These are phyloP conservation scores for Polypedilum vanderplanki DNA, from an alignment of 1,140 invertebrate genomes.

Conservation along the genomic window DNA sequence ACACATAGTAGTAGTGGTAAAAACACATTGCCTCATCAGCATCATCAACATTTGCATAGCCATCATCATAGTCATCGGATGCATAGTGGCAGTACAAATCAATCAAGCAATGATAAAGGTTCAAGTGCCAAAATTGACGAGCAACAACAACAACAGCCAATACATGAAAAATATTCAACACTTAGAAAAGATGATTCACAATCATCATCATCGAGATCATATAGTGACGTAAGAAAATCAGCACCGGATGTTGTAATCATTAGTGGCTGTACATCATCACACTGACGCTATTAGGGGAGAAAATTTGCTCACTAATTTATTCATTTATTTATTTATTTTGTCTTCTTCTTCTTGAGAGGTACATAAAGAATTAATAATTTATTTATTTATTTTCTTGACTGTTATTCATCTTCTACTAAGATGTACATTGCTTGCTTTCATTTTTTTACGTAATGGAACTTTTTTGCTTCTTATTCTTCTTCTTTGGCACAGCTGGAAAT, in stretches of 20 bases:
- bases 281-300: neutral
- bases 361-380: too few relatives aligned
- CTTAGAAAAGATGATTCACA: slow-evolving; percentile 34
- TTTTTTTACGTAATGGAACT: too few relatives aligned
- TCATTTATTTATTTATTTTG: too few relatives aligned
- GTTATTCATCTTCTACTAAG: too few relatives aligned
- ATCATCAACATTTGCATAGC: neutral
- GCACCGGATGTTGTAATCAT: slow-evolving; percentile 81
- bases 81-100: slow-evolving; percentile 21
- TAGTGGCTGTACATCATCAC: neutral
- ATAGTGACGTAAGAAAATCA: slow-evolving; percentile 56
- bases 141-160: neutral
- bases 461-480: too few relatives aligned
- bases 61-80: slow-evolving; percentile 31
- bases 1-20: neutral
- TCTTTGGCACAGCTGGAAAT: too few relatives aligned
- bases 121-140: slow-evolving; percentile 6
- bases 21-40: slow-evolving; percentile 26
- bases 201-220: slow-evolving; percentile 40
- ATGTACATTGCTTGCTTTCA: too few relatives aligned
- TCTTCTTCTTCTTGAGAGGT: too few relatives aligned
- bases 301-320: too few relatives aligned
- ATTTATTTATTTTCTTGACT: too few relatives aligned
- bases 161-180: slow-evolving; percentile 4
- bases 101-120: slow-evolving; percentile 15